Evolutionary conservation across 2,113 vertebrate genomes (phyloP), one percentile per base, ranked within the genome.

Genomic region (Lasiurus cinereus): DNA sequence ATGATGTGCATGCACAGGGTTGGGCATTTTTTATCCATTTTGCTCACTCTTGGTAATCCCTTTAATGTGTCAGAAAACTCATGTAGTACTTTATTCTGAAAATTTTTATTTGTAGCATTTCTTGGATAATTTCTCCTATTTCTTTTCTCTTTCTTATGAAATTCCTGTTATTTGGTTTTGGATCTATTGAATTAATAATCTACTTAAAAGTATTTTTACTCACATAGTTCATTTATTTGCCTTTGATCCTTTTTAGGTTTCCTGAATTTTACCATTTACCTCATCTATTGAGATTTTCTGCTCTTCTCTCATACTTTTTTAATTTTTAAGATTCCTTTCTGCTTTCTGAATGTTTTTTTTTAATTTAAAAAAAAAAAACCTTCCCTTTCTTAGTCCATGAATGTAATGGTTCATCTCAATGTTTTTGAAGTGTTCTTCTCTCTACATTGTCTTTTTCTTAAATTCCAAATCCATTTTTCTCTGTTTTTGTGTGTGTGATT

Each of bases 31-130:
- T 46, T 46, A 9, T 24, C 31, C 15, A 43, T 43, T 73, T 69
- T 89, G 9, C 48, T 88, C 11, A 83, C 2, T 69, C 2, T 74
- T 59, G 36, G 19, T 16, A 43, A 27, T n/a, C 18, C 8, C 48
- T 88, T 94, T 33, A 59, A 29, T 90, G 56, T 74, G 70, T 29
- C 70, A 91, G 74, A 33, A 76, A 91, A 88, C 2, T 76, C 46
- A n/a, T 22, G 48, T 31, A 46, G 50, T 27, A n/a, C 31, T 82
- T 91, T 15, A 10, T 80, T 73, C 50, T 76, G 2, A 29, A 73
- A 48, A 43, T 29, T 83, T 83, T 54, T 90, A 59, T 90, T 76
- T 76, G 29, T 39, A 54, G n/a, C 15, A 62, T 62, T 84, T 90
- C 29, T 78, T 56, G 8, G 6, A 73, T 94, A 79, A 31, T 94